phyloP scores from a whole-genome alignment of 2,113 vertebrate species.

The Phalacrocorax aristotelis region DNA sequence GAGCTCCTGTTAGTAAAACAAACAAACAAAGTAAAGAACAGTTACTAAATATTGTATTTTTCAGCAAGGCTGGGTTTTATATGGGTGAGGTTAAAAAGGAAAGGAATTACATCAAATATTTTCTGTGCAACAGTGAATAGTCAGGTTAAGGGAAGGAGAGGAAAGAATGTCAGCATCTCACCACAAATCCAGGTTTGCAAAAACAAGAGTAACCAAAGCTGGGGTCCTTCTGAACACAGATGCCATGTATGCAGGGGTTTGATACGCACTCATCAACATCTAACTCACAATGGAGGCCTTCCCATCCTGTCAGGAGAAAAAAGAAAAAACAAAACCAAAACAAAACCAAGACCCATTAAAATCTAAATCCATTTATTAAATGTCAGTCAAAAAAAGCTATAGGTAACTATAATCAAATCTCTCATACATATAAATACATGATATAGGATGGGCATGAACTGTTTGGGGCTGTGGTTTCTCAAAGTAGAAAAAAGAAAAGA shows the following conservation, averaged over 20 bases:
- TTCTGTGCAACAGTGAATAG: background rate
- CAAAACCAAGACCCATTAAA: background rate
- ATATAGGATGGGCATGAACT: background rate
- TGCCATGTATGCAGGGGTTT: slow-evolving; percentile 85
- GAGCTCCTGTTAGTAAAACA: background rate
- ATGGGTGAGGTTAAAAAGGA: background rate
- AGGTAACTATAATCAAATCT: background rate
- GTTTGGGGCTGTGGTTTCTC: background rate
- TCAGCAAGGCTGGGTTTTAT: background rate
- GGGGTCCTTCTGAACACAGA: slow-evolving; percentile 85
- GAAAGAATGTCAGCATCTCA: slow-evolving; percentile 66
- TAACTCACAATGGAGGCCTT: slow-evolving; percentile 85
- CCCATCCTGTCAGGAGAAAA: slow-evolving; percentile 84
- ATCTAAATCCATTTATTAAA: background rate
- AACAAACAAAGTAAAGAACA: background rate
- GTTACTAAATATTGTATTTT: background rate
- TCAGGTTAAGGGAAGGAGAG: background rate
- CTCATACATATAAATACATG: background rate
- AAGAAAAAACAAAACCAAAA: background rate
- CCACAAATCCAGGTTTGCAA: slow-evolving; percentile 90
- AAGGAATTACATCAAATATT: background rate
- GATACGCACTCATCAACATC: slow-evolving; percentile 89
- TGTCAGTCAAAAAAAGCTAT: background rate
- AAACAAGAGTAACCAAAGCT: slow-evolving; percentile 86
- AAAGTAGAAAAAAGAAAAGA: background rate